phyloP scores from a whole-genome alignment of 2,888 invertebrate genomes.

The Platynereis dumerilii region DNA sequence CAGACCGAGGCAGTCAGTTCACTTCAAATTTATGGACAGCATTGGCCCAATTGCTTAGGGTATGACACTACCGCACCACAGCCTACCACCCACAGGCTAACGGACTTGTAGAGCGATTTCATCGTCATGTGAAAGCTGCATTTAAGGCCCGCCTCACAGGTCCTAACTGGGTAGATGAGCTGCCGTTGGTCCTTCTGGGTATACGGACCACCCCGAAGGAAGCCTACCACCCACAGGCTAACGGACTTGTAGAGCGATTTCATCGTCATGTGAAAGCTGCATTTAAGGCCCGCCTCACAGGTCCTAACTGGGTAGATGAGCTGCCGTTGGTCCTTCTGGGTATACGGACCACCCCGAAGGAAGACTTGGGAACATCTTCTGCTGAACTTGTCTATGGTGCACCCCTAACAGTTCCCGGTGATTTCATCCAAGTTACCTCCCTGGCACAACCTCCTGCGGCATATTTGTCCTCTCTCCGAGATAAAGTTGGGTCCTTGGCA shows the following conservation, averaged over 20 bases:
- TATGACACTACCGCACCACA: conserved; percentile 6
- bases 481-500: no score
- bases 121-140: conserved; percentile 61
- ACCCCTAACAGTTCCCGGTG: no score
- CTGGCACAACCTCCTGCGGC: no score
- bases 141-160: conserved; percentile 43
- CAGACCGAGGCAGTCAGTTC: conserved; percentile 52
- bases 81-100: conserved; percentile 57
- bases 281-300: no score
- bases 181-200: no score
- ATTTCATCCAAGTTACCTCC: no score
- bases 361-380: conserved; percentile 48
- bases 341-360: conserved; percentile 39
- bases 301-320: conserved; percentile 41
- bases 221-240: no score
- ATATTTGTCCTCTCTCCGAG: no score
- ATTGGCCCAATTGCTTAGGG: conserved; percentile 14
- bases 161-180: no score
- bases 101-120: conserved; percentile 62
- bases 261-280: no score
- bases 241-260: no score
- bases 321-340: conserved; percentile 54
- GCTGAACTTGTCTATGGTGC: conserved; percentile 54
- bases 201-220: no score
- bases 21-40: conserved; percentile 38